phyloP scores from a whole-genome alignment of 1,140 invertebrate genomes.

The Cataglyphis hispanica region DNA sequence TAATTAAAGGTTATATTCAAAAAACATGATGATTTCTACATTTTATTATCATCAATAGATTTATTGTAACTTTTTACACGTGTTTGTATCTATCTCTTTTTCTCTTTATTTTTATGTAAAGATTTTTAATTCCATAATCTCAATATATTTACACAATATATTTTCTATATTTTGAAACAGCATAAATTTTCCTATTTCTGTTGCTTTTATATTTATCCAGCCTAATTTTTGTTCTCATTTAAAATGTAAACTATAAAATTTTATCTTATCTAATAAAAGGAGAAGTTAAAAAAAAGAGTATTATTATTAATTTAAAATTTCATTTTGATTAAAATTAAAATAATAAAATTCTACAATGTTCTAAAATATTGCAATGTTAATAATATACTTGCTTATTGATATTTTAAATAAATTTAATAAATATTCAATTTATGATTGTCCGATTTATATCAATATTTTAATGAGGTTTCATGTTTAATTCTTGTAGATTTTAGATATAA shows the following conservation, averaged over 20 bases:
- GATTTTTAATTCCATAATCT: not conserved
- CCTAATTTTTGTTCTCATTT: not conserved
- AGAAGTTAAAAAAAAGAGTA: not conserved
- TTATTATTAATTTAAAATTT: not conserved
- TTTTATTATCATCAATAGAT: conserved; percentile 27
- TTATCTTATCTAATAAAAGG: not conserved
- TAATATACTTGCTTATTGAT: not conserved
- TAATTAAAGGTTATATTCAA: conserved; percentile 49
- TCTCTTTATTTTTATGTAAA: not conserved
- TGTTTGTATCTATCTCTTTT: not conserved
- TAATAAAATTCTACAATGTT: not conserved
- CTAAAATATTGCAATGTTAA: not conserved
- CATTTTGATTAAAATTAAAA: not conserved
- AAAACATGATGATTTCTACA: conserved; percentile 37
- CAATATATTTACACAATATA: not conserved
- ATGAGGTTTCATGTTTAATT: conserved; percentile 9
- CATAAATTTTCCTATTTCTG: not conserved
- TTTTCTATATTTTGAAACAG: not conserved
- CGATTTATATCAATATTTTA: conserved; percentile 17
- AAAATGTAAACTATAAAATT: not conserved
- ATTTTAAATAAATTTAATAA: not conserved
- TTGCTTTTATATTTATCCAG: not conserved
- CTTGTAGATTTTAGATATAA: conserved; percentile 22
- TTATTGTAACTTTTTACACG: conserved; percentile 7
- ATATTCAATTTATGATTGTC: too few species aligned